These are phyloP conservation scores for Chondrilla cf. caribensis DNA, from an alignment of 37 sponge, comb jelly and placozoan species.

Conservation along the genomic window DNA sequence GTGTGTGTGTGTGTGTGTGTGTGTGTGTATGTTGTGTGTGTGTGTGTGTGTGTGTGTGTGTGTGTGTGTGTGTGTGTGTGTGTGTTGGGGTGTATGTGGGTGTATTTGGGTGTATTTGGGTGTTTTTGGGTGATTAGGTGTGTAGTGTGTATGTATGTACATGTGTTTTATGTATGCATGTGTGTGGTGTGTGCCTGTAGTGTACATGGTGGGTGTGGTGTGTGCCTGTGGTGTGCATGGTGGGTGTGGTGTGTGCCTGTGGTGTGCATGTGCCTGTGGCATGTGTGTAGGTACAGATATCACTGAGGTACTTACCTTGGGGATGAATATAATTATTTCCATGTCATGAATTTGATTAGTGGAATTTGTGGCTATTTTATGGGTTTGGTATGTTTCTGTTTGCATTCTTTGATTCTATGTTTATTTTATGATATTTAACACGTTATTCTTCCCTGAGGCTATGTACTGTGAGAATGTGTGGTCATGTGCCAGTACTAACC, in stretches of 20 bases:
- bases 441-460: not conserved
- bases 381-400: too few relatives aligned
- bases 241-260: too few relatives aligned
- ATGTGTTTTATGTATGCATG: conserved; percentile 27
- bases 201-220: too few relatives aligned
- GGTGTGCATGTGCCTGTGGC: conserved; percentile 50
- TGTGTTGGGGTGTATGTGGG: not conserved
- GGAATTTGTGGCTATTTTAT: too few relatives aligned
- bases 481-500: too few relatives aligned
- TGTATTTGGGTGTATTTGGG: not conserved
- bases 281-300: too few relatives aligned
- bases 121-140: conserved; percentile 42
- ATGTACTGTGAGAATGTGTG: too few relatives aligned
- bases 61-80: conserved; percentile 14
- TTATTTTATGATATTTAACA: not conserved
- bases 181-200: too few relatives aligned
- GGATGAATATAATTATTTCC: not conserved
- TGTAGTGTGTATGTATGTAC: conserved; percentile 34
- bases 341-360: not conserved
- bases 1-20: conserved; percentile 4
- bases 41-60: not conserved
- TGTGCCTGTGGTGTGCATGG: too few relatives aligned
- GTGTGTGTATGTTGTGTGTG: conserved; percentile 7
- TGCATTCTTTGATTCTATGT: not conserved
- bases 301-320: too few relatives aligned